A percentile compares a stretch with the other conserved stretches of the same genome.
These are phyloP conservation scores for Cyphomyrus discorhynchus DNA, from an alignment of 2,113 vertebrate species.

Conservation along the genomic window DNA sequence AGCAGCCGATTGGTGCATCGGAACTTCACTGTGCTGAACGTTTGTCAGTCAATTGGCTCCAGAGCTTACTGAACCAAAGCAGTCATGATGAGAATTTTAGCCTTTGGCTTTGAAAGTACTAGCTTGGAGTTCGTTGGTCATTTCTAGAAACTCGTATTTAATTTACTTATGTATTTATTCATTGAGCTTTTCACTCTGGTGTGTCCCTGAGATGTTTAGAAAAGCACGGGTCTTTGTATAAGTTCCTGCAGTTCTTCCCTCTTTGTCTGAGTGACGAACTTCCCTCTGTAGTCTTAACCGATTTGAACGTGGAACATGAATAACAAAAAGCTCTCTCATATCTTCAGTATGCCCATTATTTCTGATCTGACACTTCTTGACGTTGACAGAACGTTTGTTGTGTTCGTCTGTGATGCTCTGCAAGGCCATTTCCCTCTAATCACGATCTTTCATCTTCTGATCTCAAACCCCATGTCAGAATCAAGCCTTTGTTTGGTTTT, in stretches of 20 bases:
- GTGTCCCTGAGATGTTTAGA: neutral
- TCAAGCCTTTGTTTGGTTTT: neutral
- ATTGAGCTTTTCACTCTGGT: neutral
- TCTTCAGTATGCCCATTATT: neutral
- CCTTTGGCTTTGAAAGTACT: constrained; percentile 5
- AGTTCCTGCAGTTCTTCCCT: neutral
- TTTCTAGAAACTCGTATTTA: neutral
- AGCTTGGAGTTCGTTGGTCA: neutral
- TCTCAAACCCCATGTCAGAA: neutral
- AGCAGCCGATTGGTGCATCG: neutral
- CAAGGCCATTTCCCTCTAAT: neutral
- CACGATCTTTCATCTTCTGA: neutral
- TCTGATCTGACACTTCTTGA: neutral
- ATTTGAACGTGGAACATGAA: neutral
- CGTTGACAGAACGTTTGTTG: neutral
- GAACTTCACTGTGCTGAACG: neutral
- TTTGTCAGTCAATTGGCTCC: neutral
- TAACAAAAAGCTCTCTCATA: neutral
- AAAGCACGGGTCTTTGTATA: neutral
- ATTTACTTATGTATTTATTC: neutral
- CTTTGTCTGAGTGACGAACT: neutral
- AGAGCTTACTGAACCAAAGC: neutral
- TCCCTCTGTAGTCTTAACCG: neutral
- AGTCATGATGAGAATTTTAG: neutral
- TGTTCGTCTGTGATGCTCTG: neutral